Percentiles rank a stretch among this genome's conserved stretches.
Evolutionary conservation across 2,888 invertebrate genomes (phyloP).

Genomic region (Ochropacha duplaris): DNA sequence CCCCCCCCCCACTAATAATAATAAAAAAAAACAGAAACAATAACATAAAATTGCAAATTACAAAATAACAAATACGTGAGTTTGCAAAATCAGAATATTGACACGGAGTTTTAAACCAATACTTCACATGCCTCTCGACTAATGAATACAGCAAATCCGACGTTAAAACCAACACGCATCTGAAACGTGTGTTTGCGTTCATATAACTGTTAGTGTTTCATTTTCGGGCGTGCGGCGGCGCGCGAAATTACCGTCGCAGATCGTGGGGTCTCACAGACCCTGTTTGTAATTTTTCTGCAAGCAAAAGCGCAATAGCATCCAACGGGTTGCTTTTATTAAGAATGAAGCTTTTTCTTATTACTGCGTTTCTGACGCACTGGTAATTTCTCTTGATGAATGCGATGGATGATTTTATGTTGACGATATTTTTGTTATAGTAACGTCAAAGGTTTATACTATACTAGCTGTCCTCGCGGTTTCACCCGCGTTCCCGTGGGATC

Average conservation of each 20-base stretch:
- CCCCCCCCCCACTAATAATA: too few species aligned
- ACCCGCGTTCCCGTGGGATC: too few species aligned
- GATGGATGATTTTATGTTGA: too few species aligned
- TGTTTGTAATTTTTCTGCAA: not conserved
- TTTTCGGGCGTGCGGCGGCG: slow-evolving; percentile 16
- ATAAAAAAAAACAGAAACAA: not conserved
- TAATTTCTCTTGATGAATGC: too few species aligned
- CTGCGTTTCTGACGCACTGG: too few species aligned
- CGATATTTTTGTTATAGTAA: too few species aligned
- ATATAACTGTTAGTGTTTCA: slow-evolving; percentile 26
- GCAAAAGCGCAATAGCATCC: not conserved
- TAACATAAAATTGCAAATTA: not conserved
- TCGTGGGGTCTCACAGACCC: not conserved
- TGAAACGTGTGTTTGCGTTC: slow-evolving; percentile 9
- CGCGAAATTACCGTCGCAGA: slow-evolving; percentile 26
- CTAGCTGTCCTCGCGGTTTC: too few species aligned
- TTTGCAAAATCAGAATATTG: not conserved
- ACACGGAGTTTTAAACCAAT: not conserved
- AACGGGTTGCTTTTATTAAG: not conserved
- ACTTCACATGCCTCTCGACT: not conserved
- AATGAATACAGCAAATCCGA: not conserved
- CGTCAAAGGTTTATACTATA: too few species aligned
- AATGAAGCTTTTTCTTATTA: not conserved
- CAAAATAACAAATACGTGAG: not conserved
- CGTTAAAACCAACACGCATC: slow-evolving; percentile 8